Conservation (phyloP, 1,140 invertebrate species). For the Diabrotica virgifera region DNA sequence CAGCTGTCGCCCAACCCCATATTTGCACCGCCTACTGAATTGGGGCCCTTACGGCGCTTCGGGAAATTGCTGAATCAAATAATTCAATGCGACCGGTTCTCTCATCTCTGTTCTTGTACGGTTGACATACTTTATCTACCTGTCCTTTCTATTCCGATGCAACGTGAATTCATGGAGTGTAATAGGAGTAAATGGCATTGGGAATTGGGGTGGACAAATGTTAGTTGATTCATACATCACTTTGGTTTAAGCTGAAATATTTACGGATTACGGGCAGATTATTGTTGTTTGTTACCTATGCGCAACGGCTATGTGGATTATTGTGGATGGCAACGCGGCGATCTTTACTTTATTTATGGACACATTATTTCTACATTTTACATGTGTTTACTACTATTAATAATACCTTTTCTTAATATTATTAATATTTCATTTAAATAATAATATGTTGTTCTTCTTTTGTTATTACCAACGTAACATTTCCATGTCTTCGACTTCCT, state of each 20-base stretch:
- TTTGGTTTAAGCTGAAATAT: neutral
- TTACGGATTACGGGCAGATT: neutral
- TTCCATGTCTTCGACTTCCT: no score
- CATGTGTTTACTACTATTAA: no score
- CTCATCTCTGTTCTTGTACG: neutral
- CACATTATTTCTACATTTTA: no score
- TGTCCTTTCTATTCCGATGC: neutral
- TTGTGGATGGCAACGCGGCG: no score
- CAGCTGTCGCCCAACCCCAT: conserved; percentile 7
- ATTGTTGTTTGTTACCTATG: no score
- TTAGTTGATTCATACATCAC: neutral
- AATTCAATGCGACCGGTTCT: conserved; percentile 9
- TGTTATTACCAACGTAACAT: no score
- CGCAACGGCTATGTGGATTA: no score
- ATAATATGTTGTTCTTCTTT: no score
- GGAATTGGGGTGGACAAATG: neutral
- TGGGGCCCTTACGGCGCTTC: neutral
- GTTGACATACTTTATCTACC: conserved; percentile 5
- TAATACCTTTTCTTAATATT: no score
- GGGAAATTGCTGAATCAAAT: neutral
- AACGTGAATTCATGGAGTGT: neutral
- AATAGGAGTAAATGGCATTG: neutral
- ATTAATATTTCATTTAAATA: no score
- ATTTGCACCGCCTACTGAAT: conserved; percentile 1
- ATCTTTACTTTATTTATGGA: no score